These are phyloP conservation scores for Myiopsitta monachus DNA, from an alignment of 2,113 vertebrate species.

Conservation along the genomic window DNA sequence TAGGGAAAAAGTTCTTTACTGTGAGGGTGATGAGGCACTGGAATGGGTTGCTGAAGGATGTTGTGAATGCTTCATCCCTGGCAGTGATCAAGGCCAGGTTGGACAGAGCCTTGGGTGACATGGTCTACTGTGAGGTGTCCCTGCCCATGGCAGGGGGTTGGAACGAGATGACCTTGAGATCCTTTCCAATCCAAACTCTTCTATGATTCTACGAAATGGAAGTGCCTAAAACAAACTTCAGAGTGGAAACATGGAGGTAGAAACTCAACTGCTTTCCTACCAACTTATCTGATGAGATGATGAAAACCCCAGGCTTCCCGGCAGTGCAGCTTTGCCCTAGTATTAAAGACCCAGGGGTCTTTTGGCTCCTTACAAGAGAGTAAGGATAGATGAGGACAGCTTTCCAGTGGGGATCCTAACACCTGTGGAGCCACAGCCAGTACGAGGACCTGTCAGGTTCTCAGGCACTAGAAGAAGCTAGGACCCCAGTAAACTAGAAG, in stretches of 20 bases:
- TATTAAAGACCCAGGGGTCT: neutral
- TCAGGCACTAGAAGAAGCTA: neutral
- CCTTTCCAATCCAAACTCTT: neutral
- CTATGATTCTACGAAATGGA: neutral
- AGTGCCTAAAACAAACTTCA: neutral
- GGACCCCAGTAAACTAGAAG: neutral
- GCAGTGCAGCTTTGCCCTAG: neutral
- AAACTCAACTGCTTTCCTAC: neutral
- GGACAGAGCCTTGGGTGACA: neutral
- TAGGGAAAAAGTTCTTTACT: neutral
- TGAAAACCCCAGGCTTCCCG: neutral
- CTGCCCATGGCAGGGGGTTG: neutral
- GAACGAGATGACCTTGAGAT: neutral
- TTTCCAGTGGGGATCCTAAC: neutral
- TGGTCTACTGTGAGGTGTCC: neutral
- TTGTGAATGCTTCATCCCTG: neutral
- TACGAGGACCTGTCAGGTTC: neutral
- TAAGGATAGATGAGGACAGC: neutral
- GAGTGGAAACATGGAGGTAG: neutral
- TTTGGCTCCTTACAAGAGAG: neutral
- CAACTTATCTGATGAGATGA: neutral
- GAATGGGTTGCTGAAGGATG: neutral
- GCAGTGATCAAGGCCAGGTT: neutral
- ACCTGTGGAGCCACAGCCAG: neutral
- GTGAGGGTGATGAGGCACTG: neutral